Percentiles rank a stretch among this genome's conserved stretches.
These are phyloP conservation scores for Diadegma fenestrale DNA, from an alignment of 2,888 invertebrate species.

Conservation along the genomic window DNA sequence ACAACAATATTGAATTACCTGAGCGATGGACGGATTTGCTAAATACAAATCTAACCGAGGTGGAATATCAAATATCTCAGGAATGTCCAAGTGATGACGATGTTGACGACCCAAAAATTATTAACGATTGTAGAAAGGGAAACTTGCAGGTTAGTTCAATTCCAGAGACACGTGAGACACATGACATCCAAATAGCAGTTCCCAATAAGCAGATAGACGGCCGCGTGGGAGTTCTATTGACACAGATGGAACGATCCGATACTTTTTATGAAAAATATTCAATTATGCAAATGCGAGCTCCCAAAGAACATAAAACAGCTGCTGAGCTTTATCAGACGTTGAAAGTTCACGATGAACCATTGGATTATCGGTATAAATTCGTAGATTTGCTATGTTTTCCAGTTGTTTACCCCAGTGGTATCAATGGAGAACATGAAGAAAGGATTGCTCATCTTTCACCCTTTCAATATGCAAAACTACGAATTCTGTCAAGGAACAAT, in stretches of 20 bases:
- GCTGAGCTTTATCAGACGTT: too few species aligned
- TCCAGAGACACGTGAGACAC: neutral
- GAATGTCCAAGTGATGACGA: neutral
- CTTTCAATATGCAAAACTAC: neutral
- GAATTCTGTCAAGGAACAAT: too few species aligned
- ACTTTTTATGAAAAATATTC: neutral
- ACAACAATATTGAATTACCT: neutral
- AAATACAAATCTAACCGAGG: neutral
- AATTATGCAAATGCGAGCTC: neutral
- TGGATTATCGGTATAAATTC: too few species aligned
- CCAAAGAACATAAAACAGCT: too few species aligned
- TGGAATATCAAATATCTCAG: neutral
- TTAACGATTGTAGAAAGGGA: too few species aligned
- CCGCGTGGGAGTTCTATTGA: neutral
- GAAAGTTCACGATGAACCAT: too few species aligned
- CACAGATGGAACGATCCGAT: too few species aligned
- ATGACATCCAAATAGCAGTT: neutral
- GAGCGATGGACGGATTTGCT: constrained; percentile 8
- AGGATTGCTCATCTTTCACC: neutral
- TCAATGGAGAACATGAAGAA: constrained; percentile 7
- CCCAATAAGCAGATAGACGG: neutral
- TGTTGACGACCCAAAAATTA: neutral
- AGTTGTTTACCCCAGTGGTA: neutral
- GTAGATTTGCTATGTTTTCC: constrained; percentile 3
- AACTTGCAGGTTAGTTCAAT: neutral